Evolutionary conservation across 2,113 vertebrate species (phyloP).

Genomic region (Platysternon megacephalum): DNA sequence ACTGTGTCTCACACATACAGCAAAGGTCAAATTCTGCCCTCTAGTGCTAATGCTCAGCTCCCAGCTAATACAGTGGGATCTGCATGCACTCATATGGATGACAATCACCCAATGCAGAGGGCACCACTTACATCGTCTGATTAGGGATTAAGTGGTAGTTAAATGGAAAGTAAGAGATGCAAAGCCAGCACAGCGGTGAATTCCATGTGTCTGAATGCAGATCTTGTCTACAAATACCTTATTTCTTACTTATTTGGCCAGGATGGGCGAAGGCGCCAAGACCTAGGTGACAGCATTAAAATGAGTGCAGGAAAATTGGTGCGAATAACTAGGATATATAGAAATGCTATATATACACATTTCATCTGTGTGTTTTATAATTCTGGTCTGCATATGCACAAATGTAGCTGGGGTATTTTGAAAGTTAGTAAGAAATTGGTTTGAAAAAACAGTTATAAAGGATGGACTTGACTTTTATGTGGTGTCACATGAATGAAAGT

Average conservation of each 20-base stretch:
- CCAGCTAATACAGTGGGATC: neutral
- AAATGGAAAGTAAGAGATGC: neutral
- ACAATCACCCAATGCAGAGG: neutral
- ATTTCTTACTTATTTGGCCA: neutral
- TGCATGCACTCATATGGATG: neutral
- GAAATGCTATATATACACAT: neutral
- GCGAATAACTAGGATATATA: neutral
- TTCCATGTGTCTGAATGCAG: neutral
- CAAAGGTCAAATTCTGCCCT: neutral
- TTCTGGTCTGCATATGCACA: accelerated
- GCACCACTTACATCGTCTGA: neutral
- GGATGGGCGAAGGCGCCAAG: neutral
- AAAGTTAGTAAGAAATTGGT: neutral
- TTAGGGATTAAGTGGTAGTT: neutral
- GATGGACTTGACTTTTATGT: neutral
- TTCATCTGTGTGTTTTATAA: neutral
- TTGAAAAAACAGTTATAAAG: neutral
- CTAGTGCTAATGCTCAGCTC: neutral
- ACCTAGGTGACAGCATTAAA: neutral
- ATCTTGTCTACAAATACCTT: neutral
- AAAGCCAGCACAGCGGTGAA: neutral
- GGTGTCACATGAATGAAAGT: neutral
- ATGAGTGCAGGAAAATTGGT: neutral
- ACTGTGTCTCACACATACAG: neutral
- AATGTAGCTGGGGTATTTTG: neutral